Evolutionary conservation across 2,113 vertebrate species (phyloP).

Genomic region (mouse (Mus musculus)): GRCm39 chr10:83408001-83408500

Average conservation of each 20-base stretch:
- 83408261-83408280: constrained; percentile 97
- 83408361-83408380: not conserved
- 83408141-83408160: not conserved
- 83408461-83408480: fast-evolving
- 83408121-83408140: not conserved
- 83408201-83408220: constrained; percentile 74
- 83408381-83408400: not conserved
- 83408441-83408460: not conserved
- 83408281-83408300: constrained; percentile 96
- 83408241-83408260: constrained; percentile 94
- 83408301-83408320: constrained; percentile 80
- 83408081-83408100: constrained; percentile 97
- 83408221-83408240: constrained; percentile 99
- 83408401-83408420: not conserved
- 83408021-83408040: constrained; percentile 96
- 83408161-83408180: not conserved
- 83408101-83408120: constrained; percentile 89
- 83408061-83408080: constrained; percentile 93
- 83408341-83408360: not conserved
- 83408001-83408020: constrained; percentile 96
- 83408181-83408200: constrained; percentile 15
- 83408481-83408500: not conserved
- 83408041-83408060: constrained; percentile 97
- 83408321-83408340: not conserved
- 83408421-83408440: not conserved